Evolutionary conservation across 2,888 invertebrate genomes (phyloP).

Genomic region (Dicycla oo): DNA sequence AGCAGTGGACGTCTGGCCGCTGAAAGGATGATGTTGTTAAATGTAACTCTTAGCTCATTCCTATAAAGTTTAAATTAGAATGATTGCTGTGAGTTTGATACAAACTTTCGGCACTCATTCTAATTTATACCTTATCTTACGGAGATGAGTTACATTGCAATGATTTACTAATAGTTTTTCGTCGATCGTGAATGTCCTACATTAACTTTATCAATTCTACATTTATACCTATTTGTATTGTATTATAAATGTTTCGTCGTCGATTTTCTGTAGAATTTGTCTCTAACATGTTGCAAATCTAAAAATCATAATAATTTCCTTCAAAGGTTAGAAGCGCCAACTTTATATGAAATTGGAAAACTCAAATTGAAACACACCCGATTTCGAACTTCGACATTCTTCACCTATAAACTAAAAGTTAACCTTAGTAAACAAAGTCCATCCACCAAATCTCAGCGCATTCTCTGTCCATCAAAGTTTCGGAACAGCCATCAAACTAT

Average conservation of each 20-base stretch:
- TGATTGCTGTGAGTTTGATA: too few species aligned
- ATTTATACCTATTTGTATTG: too few species aligned
- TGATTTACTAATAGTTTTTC: too few species aligned
- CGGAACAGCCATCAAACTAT: constrained; percentile 49
- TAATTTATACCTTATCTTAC: too few species aligned
- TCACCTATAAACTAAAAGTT: constrained; percentile 8
- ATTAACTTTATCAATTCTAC: not conserved
- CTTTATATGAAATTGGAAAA: constrained; percentile 17
- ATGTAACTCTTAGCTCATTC: too few species aligned
- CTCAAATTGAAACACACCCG: constrained; percentile 12
- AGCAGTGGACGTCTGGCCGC: too few species aligned
- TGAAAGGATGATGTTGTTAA: too few species aligned
- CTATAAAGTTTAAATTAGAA: too few species aligned
- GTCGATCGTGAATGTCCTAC: too few species aligned
- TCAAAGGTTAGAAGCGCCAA: not conserved
- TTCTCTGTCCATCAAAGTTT: constrained; percentile 52
- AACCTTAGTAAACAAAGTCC: constrained; percentile 8
- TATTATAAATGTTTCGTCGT: not conserved
- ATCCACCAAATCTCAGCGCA: constrained; percentile 28
- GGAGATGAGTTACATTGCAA: too few species aligned
- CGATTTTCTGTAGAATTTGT: not conserved
- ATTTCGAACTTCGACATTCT: constrained; percentile 3
- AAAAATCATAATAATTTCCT: not conserved
- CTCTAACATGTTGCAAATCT: not conserved
- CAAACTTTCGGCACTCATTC: too few species aligned